phyloP scores from a whole-genome alignment of 2,888 invertebrate genomes.

The Eurytoma californica region DNA sequence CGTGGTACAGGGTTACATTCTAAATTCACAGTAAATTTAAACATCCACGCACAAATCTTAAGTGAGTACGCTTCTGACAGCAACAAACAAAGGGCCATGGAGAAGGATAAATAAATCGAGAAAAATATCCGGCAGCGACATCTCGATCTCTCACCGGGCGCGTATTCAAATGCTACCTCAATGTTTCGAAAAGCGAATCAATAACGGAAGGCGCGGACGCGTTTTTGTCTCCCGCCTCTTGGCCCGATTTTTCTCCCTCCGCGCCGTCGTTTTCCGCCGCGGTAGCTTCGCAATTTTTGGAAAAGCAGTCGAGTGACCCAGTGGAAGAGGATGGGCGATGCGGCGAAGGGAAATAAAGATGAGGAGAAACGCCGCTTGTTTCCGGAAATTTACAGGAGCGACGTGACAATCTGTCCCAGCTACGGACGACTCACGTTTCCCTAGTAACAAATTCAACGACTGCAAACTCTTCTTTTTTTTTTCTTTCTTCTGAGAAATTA shows the following conservation, averaged over 20 bases:
- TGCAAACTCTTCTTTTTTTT: background rate
- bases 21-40: background rate
- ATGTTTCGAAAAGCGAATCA: constrained; percentile 9
- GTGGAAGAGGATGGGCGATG: background rate
- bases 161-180: constrained; percentile 24
- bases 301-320: background rate
- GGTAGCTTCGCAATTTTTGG: background rate
- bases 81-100: background rate
- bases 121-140: constrained; percentile 12
- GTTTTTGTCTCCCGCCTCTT: background rate
- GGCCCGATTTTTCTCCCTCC: background rate
- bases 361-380: constrained; percentile 48
- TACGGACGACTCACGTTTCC: constrained; percentile 78
- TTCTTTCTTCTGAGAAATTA: background rate
- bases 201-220: background rate
- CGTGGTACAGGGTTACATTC: no score
- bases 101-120: background rate
- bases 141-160: background rate
- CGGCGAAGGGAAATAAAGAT: background rate
- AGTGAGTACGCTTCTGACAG: background rate
- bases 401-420: constrained; percentile 80
- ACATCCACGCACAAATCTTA: background rate
- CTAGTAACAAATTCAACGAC: constrained; percentile 76
- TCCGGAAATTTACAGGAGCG: constrained; percentile 78
- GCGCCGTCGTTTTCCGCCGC: background rate